phyloP scores from a whole-genome alignment of 2,888 invertebrate species.

The Omphaloscelis lunosa region DNA sequence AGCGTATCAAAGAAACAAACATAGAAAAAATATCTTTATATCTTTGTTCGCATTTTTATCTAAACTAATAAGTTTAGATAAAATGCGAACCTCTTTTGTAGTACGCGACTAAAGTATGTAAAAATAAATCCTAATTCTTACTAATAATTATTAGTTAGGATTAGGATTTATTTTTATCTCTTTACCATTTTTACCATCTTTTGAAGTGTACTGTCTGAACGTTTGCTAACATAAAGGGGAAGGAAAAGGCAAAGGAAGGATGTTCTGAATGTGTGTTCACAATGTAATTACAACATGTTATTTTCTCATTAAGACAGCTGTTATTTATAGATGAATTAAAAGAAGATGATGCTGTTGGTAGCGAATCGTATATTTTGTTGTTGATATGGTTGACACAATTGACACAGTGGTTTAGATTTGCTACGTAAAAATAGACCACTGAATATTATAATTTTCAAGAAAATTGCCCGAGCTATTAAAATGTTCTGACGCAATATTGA shows the following conservation, averaged over 20 bases:
- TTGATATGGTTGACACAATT: background rate
- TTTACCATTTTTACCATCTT: no score
- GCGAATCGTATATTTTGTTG: background rate
- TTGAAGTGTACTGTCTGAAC: slow-evolving; percentile 6
- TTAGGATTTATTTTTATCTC: background rate
- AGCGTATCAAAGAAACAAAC: no score
- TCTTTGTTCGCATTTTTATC: no score
- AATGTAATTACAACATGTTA: background rate
- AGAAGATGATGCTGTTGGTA: background rate
- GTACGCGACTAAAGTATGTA: no score
- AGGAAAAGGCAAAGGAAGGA: background rate
- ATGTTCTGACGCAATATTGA: background rate
- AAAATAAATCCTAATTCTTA: no score
- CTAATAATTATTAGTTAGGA: no score
- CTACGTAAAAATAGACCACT: background rate
- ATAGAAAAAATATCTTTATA: no score
- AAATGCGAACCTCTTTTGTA: no score
- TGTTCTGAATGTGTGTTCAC: background rate
- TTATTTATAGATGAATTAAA: background rate
- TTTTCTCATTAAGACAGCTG: background rate
- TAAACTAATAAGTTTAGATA: no score
- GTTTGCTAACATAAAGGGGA: slow-evolving; percentile 19
- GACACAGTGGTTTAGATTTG: background rate
- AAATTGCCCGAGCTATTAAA: background rate
- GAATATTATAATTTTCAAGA: background rate